Percentiles rank a stretch among this genome's conserved stretches.
phyloP scores from a whole-genome alignment of 2,888 invertebrate genomes.

The Plagodis dolabraria region DNA sequence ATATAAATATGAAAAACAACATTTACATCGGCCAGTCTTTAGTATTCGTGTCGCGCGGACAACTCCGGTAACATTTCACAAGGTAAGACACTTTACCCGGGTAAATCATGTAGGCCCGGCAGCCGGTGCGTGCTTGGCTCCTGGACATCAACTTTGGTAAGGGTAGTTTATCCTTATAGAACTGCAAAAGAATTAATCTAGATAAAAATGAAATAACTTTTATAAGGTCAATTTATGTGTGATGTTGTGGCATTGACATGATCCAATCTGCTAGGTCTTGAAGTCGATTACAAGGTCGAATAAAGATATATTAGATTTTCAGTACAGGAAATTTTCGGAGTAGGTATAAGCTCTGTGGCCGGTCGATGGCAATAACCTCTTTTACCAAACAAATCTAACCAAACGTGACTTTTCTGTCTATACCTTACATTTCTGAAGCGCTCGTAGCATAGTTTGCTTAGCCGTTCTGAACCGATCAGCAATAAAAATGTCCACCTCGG shows the following conservation, averaged over 20 bases:
- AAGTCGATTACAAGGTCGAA: not conserved
- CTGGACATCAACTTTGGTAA: constrained; percentile 34
- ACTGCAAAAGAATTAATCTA: not conserved
- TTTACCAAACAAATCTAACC: too few relatives aligned
- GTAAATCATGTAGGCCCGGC: constrained; percentile 57
- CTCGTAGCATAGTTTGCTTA: too few relatives aligned
- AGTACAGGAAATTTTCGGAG: not conserved
- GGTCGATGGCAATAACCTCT: too few relatives aligned
- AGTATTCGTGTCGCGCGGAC: constrained; percentile 60
- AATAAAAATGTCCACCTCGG: too few relatives aligned
- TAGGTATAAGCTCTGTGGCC: too few relatives aligned
- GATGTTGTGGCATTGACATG: not conserved
- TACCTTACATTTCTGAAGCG: too few relatives aligned
- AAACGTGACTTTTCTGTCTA: too few relatives aligned
- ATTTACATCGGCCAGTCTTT: constrained; percentile 59
- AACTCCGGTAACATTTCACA: constrained; percentile 69
- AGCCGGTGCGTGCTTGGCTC: constrained; percentile 41
- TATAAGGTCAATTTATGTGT: not conserved
- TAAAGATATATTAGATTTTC: not conserved
- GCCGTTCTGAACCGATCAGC: too few relatives aligned
- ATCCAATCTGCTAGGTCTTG: not conserved
- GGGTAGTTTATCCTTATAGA: constrained; percentile 2
- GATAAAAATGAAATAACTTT: not conserved
- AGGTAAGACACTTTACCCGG: constrained; percentile 63
- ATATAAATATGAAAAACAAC: constrained; percentile 61